Evolutionary conservation across 2,797 vertebrate species (phyloP).

Genomic region (Loris lydekkerianus): DNA sequence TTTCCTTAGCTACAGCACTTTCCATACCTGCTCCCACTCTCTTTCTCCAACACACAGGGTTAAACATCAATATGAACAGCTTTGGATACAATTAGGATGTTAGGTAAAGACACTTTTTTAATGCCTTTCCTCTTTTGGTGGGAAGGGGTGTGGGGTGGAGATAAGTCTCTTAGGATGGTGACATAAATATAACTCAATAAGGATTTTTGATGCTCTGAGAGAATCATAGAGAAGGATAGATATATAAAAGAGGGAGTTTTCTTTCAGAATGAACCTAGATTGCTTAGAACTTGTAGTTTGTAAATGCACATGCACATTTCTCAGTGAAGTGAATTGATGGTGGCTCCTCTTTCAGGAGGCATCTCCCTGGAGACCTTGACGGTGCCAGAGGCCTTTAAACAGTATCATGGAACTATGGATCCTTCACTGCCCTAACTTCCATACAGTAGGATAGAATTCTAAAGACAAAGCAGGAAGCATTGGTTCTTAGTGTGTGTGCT

Average conservation of each 20-base stretch:
- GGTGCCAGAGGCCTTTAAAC: neutral
- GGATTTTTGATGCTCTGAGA: conserved; percentile 15
- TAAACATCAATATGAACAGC: neutral
- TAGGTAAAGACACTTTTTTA: conserved; percentile 30
- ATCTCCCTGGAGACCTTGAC: neutral
- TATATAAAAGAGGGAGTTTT: neutral
- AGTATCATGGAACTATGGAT: neutral
- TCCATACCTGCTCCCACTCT: neutral
- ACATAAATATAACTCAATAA: neutral
- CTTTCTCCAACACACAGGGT: neutral
- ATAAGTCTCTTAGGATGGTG: neutral
- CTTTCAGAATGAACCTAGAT: neutral
- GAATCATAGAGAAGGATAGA: neutral
- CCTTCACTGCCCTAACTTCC: neutral
- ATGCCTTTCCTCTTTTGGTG: neutral
- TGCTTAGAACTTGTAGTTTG: neutral
- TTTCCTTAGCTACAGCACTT: neutral
- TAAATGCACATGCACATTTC: neutral
- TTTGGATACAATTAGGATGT: neutral
- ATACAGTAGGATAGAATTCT: neutral
- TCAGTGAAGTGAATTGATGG: neutral
- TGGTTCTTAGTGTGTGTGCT: neutral
- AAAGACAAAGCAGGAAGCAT: neutral
- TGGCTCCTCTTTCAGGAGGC: neutral
- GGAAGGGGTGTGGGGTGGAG: neutral